phyloP scores from a whole-genome alignment of 2,113 vertebrate genomes.

The Neomonachus schauinslandi region DNA sequence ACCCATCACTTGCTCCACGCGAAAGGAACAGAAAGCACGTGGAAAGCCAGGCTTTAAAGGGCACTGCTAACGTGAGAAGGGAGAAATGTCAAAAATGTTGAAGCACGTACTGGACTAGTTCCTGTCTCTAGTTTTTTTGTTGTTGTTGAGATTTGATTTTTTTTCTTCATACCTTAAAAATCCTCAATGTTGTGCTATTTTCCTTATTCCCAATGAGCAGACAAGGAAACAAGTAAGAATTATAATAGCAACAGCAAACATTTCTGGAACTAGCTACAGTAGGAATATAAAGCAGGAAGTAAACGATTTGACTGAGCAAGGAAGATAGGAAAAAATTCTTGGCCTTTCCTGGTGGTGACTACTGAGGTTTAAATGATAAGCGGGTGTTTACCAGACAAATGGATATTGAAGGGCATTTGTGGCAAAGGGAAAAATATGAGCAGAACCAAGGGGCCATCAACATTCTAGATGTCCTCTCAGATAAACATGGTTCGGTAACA shows the following conservation, averaged over 20 bases:
- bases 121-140: slow-evolving; percentile 7
- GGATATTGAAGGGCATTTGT: not conserved
- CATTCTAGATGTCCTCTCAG: not conserved
- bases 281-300: not conserved
- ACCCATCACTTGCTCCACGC: not conserved
- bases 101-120: not conserved
- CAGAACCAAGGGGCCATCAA: not conserved
- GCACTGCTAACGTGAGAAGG: not conserved
- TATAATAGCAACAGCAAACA: not conserved
- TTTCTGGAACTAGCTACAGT: not conserved
- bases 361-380: not conserved
- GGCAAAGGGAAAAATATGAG: not conserved
- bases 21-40: not conserved
- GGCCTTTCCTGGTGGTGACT: not conserved
- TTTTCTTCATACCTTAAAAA: slow-evolving; percentile 27
- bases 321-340: not conserved
- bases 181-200: not conserved
- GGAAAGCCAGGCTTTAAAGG: slow-evolving; percentile 37
- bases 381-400: not conserved
- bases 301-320: not conserved
- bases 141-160: not conserved
- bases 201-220: not conserved
- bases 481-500: not conserved
- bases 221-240: not conserved
- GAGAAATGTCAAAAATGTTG: slow-evolving; percentile 56